Percentiles rank a stretch among this genome's conserved stretches.
phyloP scores from a whole-genome alignment of 2,113 vertebrate genomes.

The Symphodus melops region DNA sequence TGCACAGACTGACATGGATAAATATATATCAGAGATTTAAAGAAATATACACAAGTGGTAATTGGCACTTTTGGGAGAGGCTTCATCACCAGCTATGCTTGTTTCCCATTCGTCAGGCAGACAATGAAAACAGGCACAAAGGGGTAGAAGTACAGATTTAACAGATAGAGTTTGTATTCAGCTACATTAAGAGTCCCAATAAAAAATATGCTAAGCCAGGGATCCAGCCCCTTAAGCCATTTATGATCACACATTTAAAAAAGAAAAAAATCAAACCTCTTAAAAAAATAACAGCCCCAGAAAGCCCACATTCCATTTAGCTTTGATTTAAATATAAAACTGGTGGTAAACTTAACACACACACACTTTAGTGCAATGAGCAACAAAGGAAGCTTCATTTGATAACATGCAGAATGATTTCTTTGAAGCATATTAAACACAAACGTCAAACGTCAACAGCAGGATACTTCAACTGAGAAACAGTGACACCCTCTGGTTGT shows the following conservation, averaged over 20 bases:
- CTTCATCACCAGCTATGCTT: conserved; percentile 44
- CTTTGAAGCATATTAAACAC: conserved; percentile 24
- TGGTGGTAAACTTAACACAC: conserved; percentile 56
- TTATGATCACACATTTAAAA: conserved; percentile 8
- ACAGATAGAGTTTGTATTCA: conserved; percentile 13
- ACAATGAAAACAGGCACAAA: conserved; percentile 62
- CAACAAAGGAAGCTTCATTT: conserved; percentile 33
- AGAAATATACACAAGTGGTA: conserved; percentile 49
- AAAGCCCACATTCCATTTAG: conserved; percentile 33
- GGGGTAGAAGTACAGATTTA: conserved; percentile 44
- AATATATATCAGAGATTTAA: conserved; percentile 47
- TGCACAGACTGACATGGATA: conserved; percentile 48
- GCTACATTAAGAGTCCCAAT: conserved; percentile 49
- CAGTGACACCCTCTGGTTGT: conserved; percentile 61
- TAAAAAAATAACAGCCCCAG: conserved; percentile 20
- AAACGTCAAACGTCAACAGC: not conserved
- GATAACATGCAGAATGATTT: conserved; percentile 37
- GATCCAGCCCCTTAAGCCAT: conserved; percentile 76
- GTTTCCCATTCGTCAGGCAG: conserved; percentile 49
- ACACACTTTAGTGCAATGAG: conserved; percentile 64
- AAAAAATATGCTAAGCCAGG: conserved; percentile 46
- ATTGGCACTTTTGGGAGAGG: conserved; percentile 77
- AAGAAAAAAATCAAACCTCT: conserved; percentile 24
- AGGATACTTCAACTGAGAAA: conserved; percentile 27
- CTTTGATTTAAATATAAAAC: conserved; percentile 55